Conservation (phyloP, 1,140 invertebrate genomes). For the Plectrocnemia conspersa region DNA sequence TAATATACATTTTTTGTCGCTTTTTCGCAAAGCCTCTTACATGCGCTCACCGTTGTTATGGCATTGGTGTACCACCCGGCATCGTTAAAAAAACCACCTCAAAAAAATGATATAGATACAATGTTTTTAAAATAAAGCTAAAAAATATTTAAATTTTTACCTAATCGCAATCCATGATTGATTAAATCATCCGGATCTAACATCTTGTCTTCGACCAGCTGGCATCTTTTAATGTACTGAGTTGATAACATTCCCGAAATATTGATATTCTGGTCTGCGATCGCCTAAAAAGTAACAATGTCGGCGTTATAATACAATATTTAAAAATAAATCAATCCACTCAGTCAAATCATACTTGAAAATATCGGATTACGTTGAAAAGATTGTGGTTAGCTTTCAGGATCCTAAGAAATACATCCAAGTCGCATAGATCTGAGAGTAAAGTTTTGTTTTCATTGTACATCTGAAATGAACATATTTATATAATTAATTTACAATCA, state of each 20-base stretch:
- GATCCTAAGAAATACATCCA: slow-evolving; percentile 68
- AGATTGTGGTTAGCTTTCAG: slow-evolving; percentile 67
- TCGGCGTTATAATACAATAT: no score
- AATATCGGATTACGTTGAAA: slow-evolving; percentile 59
- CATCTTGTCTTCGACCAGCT: not conserved
- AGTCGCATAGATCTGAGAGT: slow-evolving; percentile 62
- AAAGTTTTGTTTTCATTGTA: slow-evolving; percentile 59
- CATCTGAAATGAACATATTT: slow-evolving; percentile 57
- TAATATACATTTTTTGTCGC: slow-evolving; percentile 48
- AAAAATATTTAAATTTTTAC: slow-evolving; percentile 33
- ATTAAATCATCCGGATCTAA: slow-evolving; percentile 46
- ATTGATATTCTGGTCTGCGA: slow-evolving; percentile 59
- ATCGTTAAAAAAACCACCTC: slow-evolving; percentile 78
- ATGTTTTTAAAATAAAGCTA: not conserved
- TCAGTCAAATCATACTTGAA: slow-evolving; percentile 53
- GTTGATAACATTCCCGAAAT: slow-evolving; percentile 51
- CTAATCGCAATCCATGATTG: slow-evolving; percentile 46
- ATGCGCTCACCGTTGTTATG: slow-evolving; percentile 62
- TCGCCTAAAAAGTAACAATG: slow-evolving; percentile 46
- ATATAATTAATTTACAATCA: no score
- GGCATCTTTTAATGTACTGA: slow-evolving; percentile 44
- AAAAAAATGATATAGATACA: slow-evolving; percentile 12
- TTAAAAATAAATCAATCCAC: no score
- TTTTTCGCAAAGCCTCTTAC: slow-evolving; percentile 56
- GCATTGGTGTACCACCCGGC: slow-evolving; percentile 78